These are phyloP conservation scores for Sipha maydis DNA, from an alignment of 2,888 invertebrate species.

Conservation along the genomic window DNA sequence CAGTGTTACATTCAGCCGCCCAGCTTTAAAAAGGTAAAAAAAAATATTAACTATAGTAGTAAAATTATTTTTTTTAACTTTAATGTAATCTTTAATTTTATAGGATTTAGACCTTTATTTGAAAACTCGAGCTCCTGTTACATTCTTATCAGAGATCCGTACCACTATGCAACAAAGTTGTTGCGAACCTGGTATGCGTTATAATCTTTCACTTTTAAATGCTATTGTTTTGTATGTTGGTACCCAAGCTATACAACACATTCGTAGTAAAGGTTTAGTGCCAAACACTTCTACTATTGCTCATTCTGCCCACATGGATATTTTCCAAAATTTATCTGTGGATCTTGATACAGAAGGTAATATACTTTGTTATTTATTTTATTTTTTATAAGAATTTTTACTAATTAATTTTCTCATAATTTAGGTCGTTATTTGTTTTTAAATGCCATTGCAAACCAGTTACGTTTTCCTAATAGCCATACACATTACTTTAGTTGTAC, in stretches of 20 bases:
- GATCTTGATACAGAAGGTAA: constrained; percentile 95
- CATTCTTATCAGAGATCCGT: constrained; percentile 91
- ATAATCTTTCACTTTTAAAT: constrained; percentile 96
- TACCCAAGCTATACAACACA: constrained; percentile 92
- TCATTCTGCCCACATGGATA: constrained; percentile 99
- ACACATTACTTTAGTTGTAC: constrained; percentile 99
- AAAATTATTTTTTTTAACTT: background rate
- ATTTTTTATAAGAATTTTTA: no score
- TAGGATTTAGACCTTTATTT: constrained; percentile 93
- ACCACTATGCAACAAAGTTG: constrained; percentile 88
- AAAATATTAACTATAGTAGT: background rate
- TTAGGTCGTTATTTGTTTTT: constrained; percentile 86
- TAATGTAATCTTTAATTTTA: background rate
- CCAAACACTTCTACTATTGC: constrained; percentile 98
- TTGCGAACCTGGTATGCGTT: constrained; percentile 85
- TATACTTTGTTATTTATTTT: constrained; percentile 66
- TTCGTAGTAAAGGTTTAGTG: constrained; percentile 88
- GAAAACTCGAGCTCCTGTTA: constrained; percentile 92
- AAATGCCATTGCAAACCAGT: constrained; percentile 98
- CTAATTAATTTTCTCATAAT: constrained; percentile 60
- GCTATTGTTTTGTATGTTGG: constrained; percentile 98
- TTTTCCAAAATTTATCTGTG: constrained; percentile 98
- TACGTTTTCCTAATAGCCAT: constrained; percentile 99
- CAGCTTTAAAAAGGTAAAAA: constrained; percentile 81
- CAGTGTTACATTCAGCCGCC: constrained; percentile 85